Percentiles rank a stretch among this genome's conserved stretches.
Conservation (phyloP, 2,888 invertebrate species). For the Cerceris ruficornis region DNA sequence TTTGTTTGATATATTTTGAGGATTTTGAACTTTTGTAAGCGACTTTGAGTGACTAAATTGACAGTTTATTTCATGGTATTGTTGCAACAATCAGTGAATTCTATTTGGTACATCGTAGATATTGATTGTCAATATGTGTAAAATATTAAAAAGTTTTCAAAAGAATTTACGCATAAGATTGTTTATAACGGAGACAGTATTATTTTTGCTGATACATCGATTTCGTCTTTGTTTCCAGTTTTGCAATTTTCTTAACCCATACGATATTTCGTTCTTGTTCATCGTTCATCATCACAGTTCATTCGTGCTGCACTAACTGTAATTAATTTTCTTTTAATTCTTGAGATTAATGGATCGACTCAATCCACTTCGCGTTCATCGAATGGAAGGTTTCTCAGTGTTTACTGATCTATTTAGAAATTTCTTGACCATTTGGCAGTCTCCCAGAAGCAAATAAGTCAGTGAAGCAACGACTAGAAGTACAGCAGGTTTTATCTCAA, state of each 20-base stretch:
- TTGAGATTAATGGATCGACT: slow-evolving; percentile 75
- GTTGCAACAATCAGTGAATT: no score
- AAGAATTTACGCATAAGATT: no score
- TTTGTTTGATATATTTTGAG: no score
- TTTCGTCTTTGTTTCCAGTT: slow-evolving; percentile 18
- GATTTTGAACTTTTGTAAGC: no score
- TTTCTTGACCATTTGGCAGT: slow-evolving; percentile 36
- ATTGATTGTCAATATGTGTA: no score
- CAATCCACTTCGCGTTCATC: slow-evolving; percentile 39
- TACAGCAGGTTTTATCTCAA: neutral
- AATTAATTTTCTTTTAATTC: slow-evolving; percentile 80
- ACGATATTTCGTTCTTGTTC: slow-evolving; percentile 59
- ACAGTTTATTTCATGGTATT: no score
- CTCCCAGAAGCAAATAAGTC: slow-evolving; percentile 24
- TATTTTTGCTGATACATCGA: neutral
- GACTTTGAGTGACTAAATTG: no score
- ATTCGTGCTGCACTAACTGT: slow-evolving; percentile 70
- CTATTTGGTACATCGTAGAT: no score
- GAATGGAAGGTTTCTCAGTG: slow-evolving; percentile 45
- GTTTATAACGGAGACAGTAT: no score
- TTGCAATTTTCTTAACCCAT: slow-evolving; percentile 37
- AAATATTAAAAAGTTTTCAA: no score
- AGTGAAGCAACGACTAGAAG: neutral
- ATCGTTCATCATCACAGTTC: slow-evolving; percentile 69
- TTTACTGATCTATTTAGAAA: slow-evolving; percentile 56